phyloP scores from a whole-genome alignment of 2,888 invertebrate genomes.

The Drosophila hamatofila region DNA sequence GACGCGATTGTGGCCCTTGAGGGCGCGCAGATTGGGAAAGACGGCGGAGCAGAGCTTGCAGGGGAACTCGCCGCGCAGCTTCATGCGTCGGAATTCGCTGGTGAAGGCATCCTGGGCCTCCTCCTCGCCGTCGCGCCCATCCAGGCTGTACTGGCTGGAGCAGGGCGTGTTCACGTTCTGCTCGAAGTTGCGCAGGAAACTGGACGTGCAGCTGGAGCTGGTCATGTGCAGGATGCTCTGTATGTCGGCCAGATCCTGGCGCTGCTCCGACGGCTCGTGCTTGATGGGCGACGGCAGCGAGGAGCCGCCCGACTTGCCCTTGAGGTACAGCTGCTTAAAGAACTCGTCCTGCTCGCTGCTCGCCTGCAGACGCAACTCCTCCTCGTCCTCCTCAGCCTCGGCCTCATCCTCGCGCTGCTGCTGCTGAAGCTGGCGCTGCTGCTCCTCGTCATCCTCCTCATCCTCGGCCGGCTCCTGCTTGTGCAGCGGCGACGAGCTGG shows the following conservation, averaged over 20 bases:
- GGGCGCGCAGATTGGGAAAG: conserved; percentile 94
- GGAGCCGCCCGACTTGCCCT: conserved; percentile 88
- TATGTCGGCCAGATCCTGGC: conserved; percentile 93
- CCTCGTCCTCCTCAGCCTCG: conserved; percentile 15
- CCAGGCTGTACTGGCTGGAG: conserved; percentile 84
- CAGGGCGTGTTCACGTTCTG: conserved; percentile 85
- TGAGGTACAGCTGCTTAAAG: conserved; percentile 92
- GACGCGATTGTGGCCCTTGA: conserved; percentile 95
- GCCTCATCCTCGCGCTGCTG: conserved; percentile 35
- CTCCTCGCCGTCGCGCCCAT: conserved; percentile 86
- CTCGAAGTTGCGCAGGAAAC: conserved; percentile 88
- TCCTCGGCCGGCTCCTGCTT: conserved; percentile 40
- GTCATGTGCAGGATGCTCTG: conserved; percentile 93
- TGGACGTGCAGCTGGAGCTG: conserved; percentile 87
- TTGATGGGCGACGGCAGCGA: conserved; percentile 80
- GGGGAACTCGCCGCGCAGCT: conserved; percentile 94
- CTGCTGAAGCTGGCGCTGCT: neutral
- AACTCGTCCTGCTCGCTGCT: conserved; percentile 89
- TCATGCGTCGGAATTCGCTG: conserved; percentile 95
- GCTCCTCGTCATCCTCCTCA: neutral
- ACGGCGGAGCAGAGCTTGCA: conserved; percentile 95
- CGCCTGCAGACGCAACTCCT: neutral
- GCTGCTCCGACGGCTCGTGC: conserved; percentile 86
- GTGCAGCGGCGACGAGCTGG: conserved; percentile 64
- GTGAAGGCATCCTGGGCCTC: conserved; percentile 94